Evolutionary conservation across 1,140 invertebrate genomes (phyloP).

Genomic region (Zaprionus africanus): DNA sequence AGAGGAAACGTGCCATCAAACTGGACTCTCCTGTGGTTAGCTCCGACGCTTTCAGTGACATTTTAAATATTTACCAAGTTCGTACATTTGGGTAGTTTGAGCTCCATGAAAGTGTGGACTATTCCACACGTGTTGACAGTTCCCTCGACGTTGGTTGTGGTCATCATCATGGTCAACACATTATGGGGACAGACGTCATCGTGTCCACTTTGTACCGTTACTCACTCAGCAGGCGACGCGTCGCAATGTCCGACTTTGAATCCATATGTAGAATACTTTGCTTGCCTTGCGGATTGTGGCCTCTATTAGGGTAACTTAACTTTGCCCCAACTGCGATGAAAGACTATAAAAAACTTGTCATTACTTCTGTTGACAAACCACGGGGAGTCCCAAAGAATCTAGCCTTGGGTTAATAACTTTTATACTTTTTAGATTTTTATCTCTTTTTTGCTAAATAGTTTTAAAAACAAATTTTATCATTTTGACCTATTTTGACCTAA

Average conservation of each 20-base stretch:
- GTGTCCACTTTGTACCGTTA: neutral
- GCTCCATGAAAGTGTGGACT: slow-evolving; percentile 5
- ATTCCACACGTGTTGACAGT: slow-evolving; percentile 9
- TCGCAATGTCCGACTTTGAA: neutral
- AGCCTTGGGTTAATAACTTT: neutral
- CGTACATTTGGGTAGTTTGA: slow-evolving; percentile 4
- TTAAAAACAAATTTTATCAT: too few relatives aligned
- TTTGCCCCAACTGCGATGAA: neutral
- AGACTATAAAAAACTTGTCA: neutral
- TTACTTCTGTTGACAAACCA: neutral
- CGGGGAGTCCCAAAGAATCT: neutral
- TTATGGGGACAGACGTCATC: slow-evolving; percentile 26
- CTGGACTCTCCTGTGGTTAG: slow-evolving; percentile 14
- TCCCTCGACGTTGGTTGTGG: slow-evolving; percentile 13
- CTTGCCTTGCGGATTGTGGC: slow-evolving; percentile 31
- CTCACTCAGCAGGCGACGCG: neutral
- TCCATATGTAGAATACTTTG: slow-evolving; percentile 3
- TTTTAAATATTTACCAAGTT: slow-evolving; percentile 75
- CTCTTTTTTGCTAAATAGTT: too few relatives aligned
- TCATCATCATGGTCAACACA: slow-evolving; percentile 30
- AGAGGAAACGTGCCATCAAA: slow-evolving; percentile 25
- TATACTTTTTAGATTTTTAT: too few relatives aligned
- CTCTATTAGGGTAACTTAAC: slow-evolving; percentile 24
- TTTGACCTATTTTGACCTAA: too few relatives aligned
- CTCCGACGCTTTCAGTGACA: slow-evolving; percentile 36